Evolutionary conservation across 2,797 vertebrate species (phyloP), one percentile per base, ranked within the genome.

Genomic region (Acrossocheilus wenchowensis): DNA sequence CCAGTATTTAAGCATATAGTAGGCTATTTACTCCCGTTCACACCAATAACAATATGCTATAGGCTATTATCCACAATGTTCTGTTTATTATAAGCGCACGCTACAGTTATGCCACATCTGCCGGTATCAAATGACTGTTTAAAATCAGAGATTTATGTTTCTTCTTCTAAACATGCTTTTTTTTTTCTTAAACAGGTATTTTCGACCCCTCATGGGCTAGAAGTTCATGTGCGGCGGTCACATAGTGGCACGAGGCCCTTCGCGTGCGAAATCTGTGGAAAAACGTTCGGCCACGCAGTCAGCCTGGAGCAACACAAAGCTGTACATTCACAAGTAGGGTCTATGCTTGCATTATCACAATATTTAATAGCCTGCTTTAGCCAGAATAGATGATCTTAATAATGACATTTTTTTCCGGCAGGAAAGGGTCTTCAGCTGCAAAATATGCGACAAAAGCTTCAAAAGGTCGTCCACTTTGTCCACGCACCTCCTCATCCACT

Each of bases 391-490:
- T 2, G 1, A 39, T 43, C 11, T 34, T 43, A 81, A 10, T n/a
- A 30, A 75, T 82, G 0, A 60, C n/a, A 9, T 21, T 43, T 73
- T n/a, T 71, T 23, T 14, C 9, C 12, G 3, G 39, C 92, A 99
- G 98, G 98, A 99, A 91, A 96, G 98, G 89, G 99, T 98, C 89
- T 99, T 99, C 92, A 98, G 98, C 93, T 99, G 98, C 92, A 99
- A 99, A 93, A 99, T 99, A 68, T 99, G 98, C 86, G 97, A 98
- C 30, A 99, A 99, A 94, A 99, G 96, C 86, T 99, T 99, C 74
- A 99, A 99, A 93, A 95, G 98, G 66, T 99, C 98, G 1, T 99
- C 98, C 52, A 99, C 98, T 0, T 92, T 99, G 85, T 99, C 98
- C 36, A 99, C 98, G 0, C 98, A 99, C 89, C 94, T 99, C 86